phyloP scores from a whole-genome alignment of 2,113 vertebrate species.

The Hemichromis elongatus region DNA sequence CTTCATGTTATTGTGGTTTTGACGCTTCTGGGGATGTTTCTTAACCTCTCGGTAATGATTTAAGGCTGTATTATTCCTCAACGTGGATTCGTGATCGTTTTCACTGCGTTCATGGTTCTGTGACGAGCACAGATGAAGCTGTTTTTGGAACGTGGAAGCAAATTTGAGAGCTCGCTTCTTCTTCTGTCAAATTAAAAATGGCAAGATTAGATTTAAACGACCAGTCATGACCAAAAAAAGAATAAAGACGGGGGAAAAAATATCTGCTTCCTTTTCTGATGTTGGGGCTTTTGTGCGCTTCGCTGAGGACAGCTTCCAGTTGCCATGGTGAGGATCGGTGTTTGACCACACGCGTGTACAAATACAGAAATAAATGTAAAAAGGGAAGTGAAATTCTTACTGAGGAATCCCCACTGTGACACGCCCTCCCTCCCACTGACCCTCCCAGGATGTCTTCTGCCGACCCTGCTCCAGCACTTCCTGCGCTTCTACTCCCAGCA shows the following conservation, averaged over 20 bases:
- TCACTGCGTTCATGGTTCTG: not conserved
- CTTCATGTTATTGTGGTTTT: constrained; percentile 3
- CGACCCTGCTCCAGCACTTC: constrained; percentile 50
- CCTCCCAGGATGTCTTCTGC: constrained; percentile 59
- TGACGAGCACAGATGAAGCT: not conserved
- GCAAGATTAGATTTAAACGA: not conserved
- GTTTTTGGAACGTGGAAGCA: not conserved
- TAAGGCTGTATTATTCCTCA: not conserved
- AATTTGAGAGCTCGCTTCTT: not conserved
- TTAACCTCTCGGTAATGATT: not conserved
- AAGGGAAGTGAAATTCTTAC: constrained; percentile 9
- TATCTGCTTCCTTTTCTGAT: not conserved
- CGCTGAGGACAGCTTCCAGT: not conserved
- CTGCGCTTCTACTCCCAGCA: constrained; percentile 53
- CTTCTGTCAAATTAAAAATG: rapidly evolving
- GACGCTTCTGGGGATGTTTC: constrained; percentile 5
- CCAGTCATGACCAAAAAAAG: not conserved
- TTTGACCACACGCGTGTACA: not conserved
- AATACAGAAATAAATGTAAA: not conserved
- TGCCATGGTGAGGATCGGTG: not conserved
- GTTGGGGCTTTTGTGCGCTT: not conserved
- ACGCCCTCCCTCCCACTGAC: not conserved
- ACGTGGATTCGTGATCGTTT: not conserved
- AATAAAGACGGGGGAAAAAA: rapidly evolving
- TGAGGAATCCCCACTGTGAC: not conserved